phyloP scores from a whole-genome alignment of 2,113 vertebrate genomes.

The Vidua macroura region DNA sequence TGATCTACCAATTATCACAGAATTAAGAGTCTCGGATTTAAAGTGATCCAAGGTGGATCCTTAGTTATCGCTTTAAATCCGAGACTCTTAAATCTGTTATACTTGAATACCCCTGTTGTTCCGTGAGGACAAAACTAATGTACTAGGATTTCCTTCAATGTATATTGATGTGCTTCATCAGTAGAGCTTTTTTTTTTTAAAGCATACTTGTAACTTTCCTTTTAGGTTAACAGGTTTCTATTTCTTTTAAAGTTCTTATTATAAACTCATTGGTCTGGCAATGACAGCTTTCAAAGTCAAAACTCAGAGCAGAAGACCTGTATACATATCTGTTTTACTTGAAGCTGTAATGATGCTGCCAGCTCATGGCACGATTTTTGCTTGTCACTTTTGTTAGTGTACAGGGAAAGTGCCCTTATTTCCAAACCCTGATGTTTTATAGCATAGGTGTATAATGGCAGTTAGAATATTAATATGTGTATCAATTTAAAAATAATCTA shows the following conservation, averaged over 20 bases:
- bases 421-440: neutral
- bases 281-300: neutral
- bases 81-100: neutral
- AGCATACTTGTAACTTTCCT: neutral
- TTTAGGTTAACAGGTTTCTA: neutral
- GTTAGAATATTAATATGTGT: neutral
- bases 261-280: neutral
- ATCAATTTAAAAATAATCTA: neutral
- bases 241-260: neutral
- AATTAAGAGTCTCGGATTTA: neutral
- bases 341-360: neutral
- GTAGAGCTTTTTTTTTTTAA: neutral
- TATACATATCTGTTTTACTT: neutral
- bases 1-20: conserved; percentile 3
- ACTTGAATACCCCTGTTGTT: neutral
- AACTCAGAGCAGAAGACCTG: neutral
- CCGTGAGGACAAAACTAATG: neutral
- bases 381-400: neutral
- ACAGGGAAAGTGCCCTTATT: neutral
- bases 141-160: neutral
- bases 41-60: neutral
- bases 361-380: neutral
- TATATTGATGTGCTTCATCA: neutral
- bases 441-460: neutral
- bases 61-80: neutral